These are phyloP conservation scores for Drosophila arizonae DNA, from an alignment of 1,140 invertebrate genomes.

Conservation along the genomic window DNA sequence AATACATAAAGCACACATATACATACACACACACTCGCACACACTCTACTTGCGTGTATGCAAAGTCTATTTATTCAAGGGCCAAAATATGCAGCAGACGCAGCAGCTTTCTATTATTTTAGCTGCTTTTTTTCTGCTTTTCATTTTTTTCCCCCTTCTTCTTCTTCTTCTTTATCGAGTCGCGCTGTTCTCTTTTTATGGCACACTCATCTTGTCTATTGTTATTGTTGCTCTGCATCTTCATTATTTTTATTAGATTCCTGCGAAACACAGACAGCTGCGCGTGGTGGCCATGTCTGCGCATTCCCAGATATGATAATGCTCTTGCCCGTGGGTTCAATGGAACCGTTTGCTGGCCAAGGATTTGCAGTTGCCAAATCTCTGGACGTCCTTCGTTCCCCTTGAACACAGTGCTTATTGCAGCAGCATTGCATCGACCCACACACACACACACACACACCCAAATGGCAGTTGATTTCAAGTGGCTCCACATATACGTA, in stretches of 20 bases:
- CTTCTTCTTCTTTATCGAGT: constrained; percentile 22
- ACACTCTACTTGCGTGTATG: constrained; percentile 41
- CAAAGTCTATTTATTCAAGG: constrained; percentile 69
- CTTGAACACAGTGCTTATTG: constrained; percentile 8
- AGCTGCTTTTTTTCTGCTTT: constrained; percentile 31
- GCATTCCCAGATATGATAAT: constrained; percentile 64
- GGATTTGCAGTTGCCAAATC: constrained; percentile 13
- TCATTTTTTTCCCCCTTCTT: constrained; percentile 27
- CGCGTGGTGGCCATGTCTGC: constrained; percentile 9
- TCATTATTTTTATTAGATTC: constrained; percentile 78
- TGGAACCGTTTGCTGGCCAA: constrained; percentile 62
- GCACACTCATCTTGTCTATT: constrained; percentile 31
- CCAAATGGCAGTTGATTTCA: constrained; percentile 33
- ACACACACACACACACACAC: constrained; percentile 20
- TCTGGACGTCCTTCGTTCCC: not conserved
- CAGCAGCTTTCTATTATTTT: constrained; percentile 77
- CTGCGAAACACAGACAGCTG: constrained; percentile 30
- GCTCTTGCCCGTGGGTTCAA: constrained; percentile 57
- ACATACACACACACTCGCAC: constrained; percentile 17
- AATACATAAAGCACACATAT: constrained; percentile 40
- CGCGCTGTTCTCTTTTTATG: constrained; percentile 61
- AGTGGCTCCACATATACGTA: constrained; percentile 6
- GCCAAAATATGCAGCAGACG: constrained; percentile 68
- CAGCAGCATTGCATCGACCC: constrained; percentile 1
- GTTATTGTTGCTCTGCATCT: constrained; percentile 60